Evolutionary conservation across 2,888 invertebrate genomes (phyloP), one percentile per base, ranked within the genome.

Genomic region (Bombylius discolor): DNA sequence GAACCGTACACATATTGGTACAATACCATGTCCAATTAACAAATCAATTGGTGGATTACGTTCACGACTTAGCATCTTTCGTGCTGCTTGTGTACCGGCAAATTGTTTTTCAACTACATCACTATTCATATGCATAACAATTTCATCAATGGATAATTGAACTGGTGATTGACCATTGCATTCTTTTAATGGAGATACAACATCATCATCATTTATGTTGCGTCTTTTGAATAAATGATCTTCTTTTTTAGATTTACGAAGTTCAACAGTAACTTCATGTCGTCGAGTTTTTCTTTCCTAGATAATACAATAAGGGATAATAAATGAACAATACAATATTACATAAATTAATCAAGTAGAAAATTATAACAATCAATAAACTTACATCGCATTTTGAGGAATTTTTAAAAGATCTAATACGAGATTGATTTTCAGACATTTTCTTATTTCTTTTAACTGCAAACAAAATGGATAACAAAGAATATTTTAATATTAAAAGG

Each of bases 241-340:
- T 72, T 97, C 95, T 63, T 96, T 89, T 56, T 89, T 88, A 23
- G 90, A 87, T 76, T 97, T 97, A 14, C 98, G 82, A 42, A 99
- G 78, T 63, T 96, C 91, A 4, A 98, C 85, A 4, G 88, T 89
- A 50, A 89, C 84, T 71, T 96, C 95, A 58, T 83, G 89, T 56
- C 98, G 81, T 62, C 94, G 84, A 61, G 93, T 82, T 51, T 97
- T 84, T 70, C 95, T 85, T 42, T 71, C 70, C 72, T 72, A 55
- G 3, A 23, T 23, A 23, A 23, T 23, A 23, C 23, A 23, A 23
- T 3, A 23, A 23, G 3, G 23, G 23, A 23, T 23, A 23, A 23
- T 23, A 23, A 23, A 23, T 23, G 23, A 23, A 23, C 3, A 23
- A 23, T 23, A 23, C 2, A 23, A 23, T 23, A 23, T 23, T 23